Base-by-base conservation (phyloP, 2,888 invertebrate genomes). In the Nomada lathburiana region DNA sequence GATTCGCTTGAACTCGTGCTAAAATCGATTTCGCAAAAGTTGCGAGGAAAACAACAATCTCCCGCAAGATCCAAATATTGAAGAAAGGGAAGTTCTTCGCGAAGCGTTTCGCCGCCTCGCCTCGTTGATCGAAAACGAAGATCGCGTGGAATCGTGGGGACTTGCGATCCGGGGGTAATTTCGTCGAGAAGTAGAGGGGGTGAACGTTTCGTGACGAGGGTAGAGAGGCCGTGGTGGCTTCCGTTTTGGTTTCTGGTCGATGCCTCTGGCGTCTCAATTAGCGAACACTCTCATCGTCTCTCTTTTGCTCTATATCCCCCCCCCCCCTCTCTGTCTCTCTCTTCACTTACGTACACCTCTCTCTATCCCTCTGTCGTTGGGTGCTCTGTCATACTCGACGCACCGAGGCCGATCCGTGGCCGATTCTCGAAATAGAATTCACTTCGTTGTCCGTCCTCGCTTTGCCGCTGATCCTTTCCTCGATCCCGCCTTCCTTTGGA, bases 251-350 rank as follows among this genome's bases (percentile, higher is more conserved):
- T 89, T 76, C 82, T 86, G 88, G 83, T 88, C 88, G 83, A 87
- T 89, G 88, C 79, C 84, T 86, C 84, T 80, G 88, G 84, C 85
- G 88, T 88, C 89, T 91, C 90, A 90, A 91, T 91, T 91, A 91
- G 87, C 80, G 86, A 81, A 83, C 83, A 60, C 47, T 69, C 26
- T 47, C 57, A 3, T 26, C 26, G 18, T 59, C 69, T 26, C 10
- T n/a, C 70, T 13, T 26, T 59, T n/a, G 4, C 42, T 20, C 18
- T n/a, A 5, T 52, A 5, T 10, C 10, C 55, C 26, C 18, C 10
- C 11, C 29, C 20, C 36, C 11, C 16, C 47, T 47, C 26, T 47
- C 57, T 18, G n/a, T 26, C 10, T 59, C 69, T 57, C 16, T n/a
- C 70, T 13, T 26, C 70, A 11, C 4, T 23, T 53, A 9, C 3